A percentile compares a stretch with the other conserved stretches of the same genome.
These are phyloP conservation scores for Eudasyphora cyanicolor DNA, from an alignment of 2,888 invertebrate species.

Conservation along the genomic window DNA sequence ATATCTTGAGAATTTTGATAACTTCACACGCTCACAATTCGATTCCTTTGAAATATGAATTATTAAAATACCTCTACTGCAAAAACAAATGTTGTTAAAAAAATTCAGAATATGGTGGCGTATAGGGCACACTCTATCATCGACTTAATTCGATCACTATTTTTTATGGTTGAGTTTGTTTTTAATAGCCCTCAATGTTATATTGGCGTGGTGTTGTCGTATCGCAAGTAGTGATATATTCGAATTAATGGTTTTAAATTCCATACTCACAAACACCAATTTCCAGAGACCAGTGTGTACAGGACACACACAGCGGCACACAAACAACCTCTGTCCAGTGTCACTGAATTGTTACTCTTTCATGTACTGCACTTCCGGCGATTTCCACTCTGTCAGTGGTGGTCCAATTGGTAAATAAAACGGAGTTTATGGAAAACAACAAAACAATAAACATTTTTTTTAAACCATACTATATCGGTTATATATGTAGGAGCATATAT, in stretches of 20 bases:
- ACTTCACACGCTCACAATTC: too few species aligned
- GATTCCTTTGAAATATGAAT: too few species aligned
- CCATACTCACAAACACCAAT: background rate
- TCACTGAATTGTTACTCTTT: background rate
- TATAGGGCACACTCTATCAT: background rate
- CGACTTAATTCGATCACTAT: background rate
- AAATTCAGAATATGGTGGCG: too few species aligned
- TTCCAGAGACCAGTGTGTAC: too few species aligned
- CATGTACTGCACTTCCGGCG: background rate
- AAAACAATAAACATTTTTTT: conserved; percentile 3
- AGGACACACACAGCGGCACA: background rate
- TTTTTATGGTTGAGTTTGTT: conserved; percentile 2
- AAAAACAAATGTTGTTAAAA: too few species aligned
- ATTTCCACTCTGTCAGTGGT: conserved; percentile 7
- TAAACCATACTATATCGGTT: background rate
- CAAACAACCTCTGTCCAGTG: background rate
- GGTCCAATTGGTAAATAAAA: conserved; percentile 35
- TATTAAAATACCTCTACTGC: too few species aligned
- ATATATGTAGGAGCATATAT: too few species aligned
- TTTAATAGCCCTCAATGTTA: conserved; percentile 13
- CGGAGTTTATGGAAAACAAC: conserved; percentile 25
- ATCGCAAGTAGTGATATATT: conserved; percentile 25
- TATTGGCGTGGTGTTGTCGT: background rate
- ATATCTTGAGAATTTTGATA: too few species aligned
- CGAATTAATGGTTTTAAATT: conserved; percentile 21